Percentiles rank a stretch among this genome's conserved stretches.
phyloP scores from a whole-genome alignment of 2,113 vertebrate species.

The Tragulus kanchil region DNA sequence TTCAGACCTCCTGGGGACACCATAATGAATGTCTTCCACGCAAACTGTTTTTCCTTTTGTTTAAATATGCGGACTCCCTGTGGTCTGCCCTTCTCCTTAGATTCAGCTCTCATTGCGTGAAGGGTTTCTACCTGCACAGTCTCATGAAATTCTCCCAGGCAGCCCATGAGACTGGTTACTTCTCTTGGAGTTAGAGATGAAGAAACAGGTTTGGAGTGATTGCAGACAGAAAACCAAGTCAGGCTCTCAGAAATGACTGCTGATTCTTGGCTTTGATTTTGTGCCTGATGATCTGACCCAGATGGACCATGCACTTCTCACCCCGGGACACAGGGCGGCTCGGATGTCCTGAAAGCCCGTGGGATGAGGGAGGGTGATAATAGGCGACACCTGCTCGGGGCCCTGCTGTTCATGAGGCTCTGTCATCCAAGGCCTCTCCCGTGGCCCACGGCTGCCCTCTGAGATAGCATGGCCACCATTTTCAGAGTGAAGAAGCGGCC shows the following conservation, averaged over 20 bases:
- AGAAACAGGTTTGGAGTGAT: background rate
- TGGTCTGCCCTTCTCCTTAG: background rate
- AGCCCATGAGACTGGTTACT: background rate
- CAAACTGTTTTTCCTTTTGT: background rate
- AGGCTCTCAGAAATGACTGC: background rate
- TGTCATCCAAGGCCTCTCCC: background rate
- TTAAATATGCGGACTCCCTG: background rate
- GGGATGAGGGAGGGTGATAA: background rate
- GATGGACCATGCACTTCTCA: background rate
- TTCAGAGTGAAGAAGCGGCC: background rate
- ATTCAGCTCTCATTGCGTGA: background rate
- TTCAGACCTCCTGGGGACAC: background rate
- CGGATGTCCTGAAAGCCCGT: rapidly evolving
- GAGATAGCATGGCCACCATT: background rate
- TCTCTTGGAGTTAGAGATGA: background rate
- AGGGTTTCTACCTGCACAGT: background rate
- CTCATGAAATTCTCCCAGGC: background rate
- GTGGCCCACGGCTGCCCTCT: background rate
- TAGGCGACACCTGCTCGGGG: background rate
- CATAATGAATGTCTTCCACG: background rate
- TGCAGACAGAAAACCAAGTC: background rate
- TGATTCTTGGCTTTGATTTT: background rate
- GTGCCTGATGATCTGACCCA: background rate
- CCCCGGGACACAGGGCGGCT: background rate
- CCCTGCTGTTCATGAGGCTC: background rate